These are phyloP conservation scores for Apamea crenata DNA, from an alignment of 2,888 invertebrate species.

Conservation along the genomic window DNA sequence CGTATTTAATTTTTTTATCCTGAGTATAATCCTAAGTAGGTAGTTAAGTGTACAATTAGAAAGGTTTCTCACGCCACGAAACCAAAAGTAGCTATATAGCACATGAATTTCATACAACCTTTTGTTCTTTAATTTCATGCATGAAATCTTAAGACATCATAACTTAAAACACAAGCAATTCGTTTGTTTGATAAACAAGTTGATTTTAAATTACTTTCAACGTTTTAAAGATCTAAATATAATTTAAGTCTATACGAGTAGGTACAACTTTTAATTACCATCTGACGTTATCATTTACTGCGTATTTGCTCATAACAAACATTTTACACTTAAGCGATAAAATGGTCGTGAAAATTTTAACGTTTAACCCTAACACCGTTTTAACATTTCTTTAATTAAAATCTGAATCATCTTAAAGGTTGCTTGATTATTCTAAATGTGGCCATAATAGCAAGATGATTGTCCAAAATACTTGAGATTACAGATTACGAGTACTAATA, in stretches of 20 bases:
- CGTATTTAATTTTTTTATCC: too few relatives aligned
- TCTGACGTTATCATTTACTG: slow-evolving; percentile 27
- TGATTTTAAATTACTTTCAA: slow-evolving; percentile 23
- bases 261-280: slow-evolving; percentile 45
- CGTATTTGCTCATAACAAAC: slow-evolving; percentile 21
- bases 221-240: slow-evolving; percentile 16
- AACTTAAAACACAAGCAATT: slow-evolving; percentile 18
- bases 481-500: slow-evolving; percentile 1
- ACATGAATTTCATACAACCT: slow-evolving; percentile 1
- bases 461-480: slow-evolving; percentile 7
- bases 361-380: slow-evolving; percentile 28
- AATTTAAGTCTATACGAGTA: not conserved
- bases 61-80: not conserved
- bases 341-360: slow-evolving; percentile 46
- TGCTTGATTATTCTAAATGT: slow-evolving; percentile 44
- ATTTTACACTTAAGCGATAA: slow-evolving; percentile 38
- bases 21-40: too few relatives aligned
- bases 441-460: slow-evolving; percentile 4
- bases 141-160: slow-evolving; percentile 14
- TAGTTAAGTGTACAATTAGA: not conserved
- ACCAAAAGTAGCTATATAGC: too few relatives aligned
- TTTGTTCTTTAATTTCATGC: slow-evolving; percentile 13
- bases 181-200: slow-evolving; percentile 15
- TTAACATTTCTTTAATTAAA: slow-evolving; percentile 54
- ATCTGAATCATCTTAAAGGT: slow-evolving; percentile 31